Evolutionary conservation across 2,113 vertebrate species (phyloP).

Genomic region (Zootoca vivipara): DNA sequence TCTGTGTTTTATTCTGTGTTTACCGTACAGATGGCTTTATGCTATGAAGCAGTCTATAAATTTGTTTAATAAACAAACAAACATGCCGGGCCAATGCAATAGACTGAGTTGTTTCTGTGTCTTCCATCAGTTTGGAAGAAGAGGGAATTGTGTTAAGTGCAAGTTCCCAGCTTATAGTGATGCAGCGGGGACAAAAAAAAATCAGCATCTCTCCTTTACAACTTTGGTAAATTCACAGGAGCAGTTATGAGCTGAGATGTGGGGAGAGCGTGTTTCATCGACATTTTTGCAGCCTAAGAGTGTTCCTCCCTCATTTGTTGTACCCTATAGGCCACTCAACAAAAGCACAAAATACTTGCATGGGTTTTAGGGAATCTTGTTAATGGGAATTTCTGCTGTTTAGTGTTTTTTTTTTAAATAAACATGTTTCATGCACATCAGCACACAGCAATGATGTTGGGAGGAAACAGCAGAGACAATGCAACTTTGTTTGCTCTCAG

Average conservation of each 20-base stretch:
- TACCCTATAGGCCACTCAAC: too few relatives aligned
- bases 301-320: not conserved
- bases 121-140: not conserved
- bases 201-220: not conserved
- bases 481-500: not conserved
- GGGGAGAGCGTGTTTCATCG: not conserved
- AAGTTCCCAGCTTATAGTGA: not conserved
- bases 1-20: too few relatives aligned
- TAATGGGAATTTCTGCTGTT: not conserved
- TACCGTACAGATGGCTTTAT: too few relatives aligned
- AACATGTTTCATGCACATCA: not conserved
- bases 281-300: not conserved
- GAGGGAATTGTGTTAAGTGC: not conserved
- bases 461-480: not conserved
- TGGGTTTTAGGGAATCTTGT: not conserved
- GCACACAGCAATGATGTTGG: not conserved
- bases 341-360: not conserved
- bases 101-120: not conserved
- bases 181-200: not conserved
- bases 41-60: too few relatives aligned
- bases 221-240: not conserved
- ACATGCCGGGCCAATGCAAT: not conserved
- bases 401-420: not conserved
- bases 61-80: too few relatives aligned
- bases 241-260: not conserved